Percentiles rank a stretch among this genome's conserved stretches.
Conservation (phyloP, 1,140 invertebrate genomes). For the Drosophila pallidifrons region DNA sequence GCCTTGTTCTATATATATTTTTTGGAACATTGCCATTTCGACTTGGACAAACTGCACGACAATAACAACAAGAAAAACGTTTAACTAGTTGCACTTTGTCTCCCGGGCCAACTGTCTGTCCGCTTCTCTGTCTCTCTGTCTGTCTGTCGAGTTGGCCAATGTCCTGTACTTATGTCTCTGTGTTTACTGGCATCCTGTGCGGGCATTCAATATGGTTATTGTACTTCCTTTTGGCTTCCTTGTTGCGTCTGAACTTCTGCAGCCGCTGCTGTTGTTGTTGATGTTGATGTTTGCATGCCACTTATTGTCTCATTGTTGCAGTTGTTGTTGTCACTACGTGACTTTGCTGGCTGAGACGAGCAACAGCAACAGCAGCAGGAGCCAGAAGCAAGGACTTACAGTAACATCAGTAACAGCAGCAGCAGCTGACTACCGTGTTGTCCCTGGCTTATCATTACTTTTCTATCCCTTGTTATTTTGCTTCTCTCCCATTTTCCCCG, state of each 20-base stretch:
- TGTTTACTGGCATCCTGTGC: constrained; percentile 27
- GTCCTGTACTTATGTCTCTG: constrained; percentile 3
- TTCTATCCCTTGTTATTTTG: constrained; percentile 19
- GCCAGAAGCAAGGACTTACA: constrained; percentile 35
- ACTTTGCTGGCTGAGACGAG: constrained; percentile 46
- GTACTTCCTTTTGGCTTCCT: constrained; percentile 57
- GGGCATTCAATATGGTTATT: constrained; percentile 70
- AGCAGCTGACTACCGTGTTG: background rate
- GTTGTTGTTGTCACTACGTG: constrained; percentile 66
- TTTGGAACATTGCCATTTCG: constrained; percentile 26
- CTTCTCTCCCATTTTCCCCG: constrained; percentile 21
- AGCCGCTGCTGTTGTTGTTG: constrained; percentile 23
- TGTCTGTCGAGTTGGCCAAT: constrained; percentile 9
- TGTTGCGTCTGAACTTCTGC: background rate
- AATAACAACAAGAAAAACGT: constrained; percentile 16
- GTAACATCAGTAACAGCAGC: constrained; percentile 18
- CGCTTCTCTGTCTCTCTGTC: background rate
- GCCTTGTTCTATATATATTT: constrained; percentile 5
- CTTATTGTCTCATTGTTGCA: constrained; percentile 65
- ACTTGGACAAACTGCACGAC: background rate
- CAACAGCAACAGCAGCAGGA: constrained; percentile 3
- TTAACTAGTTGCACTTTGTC: constrained; percentile 62
- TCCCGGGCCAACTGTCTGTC: constrained; percentile 33
- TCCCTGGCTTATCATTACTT: constrained; percentile 31
- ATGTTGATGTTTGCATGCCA: constrained; percentile 71